Evolutionary conservation across 1,140 invertebrate species (phyloP).

Genomic region (Drosophila auraria): DNA sequence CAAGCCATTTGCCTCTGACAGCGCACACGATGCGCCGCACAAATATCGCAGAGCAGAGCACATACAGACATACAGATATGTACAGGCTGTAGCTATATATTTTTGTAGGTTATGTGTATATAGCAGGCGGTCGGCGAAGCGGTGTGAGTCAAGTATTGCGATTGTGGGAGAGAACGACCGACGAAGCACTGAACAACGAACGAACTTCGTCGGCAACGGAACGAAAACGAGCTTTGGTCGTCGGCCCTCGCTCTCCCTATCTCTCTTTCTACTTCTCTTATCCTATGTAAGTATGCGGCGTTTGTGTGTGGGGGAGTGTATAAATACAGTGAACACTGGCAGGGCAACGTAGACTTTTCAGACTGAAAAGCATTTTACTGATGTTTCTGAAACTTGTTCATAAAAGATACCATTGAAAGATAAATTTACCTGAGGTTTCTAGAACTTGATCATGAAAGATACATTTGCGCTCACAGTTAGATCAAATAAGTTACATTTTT

Average conservation of each 20-base stretch:
- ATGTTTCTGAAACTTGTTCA: neutral
- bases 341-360: neutral
- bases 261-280: conserved; percentile 35
- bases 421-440: too few species aligned
- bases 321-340: conserved; percentile 60
- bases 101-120: conserved; percentile 85
- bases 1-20: conserved; percentile 73
- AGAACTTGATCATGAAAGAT: too few species aligned
- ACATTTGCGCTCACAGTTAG: too few species aligned
- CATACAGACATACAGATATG: conserved; percentile 52
- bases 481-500: too few species aligned
- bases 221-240: conserved; percentile 62
- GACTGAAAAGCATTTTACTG: neutral
- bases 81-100: conserved; percentile 75
- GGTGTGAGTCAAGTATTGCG: conserved; percentile 74
- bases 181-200: conserved; percentile 54
- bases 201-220: conserved; percentile 18
- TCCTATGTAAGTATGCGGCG: conserved; percentile 33
- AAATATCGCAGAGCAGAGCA: conserved; percentile 73
- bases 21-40: conserved; percentile 76
- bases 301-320: conserved; percentile 53
- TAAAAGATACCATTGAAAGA: too few species aligned
- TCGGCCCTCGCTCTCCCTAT: conserved; percentile 30
- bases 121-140: conserved; percentile 66
- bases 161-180: conserved; percentile 73